Evolutionary conservation across 2,888 invertebrate species (phyloP).

Genomic region (Agriotes lineatus): DNA sequence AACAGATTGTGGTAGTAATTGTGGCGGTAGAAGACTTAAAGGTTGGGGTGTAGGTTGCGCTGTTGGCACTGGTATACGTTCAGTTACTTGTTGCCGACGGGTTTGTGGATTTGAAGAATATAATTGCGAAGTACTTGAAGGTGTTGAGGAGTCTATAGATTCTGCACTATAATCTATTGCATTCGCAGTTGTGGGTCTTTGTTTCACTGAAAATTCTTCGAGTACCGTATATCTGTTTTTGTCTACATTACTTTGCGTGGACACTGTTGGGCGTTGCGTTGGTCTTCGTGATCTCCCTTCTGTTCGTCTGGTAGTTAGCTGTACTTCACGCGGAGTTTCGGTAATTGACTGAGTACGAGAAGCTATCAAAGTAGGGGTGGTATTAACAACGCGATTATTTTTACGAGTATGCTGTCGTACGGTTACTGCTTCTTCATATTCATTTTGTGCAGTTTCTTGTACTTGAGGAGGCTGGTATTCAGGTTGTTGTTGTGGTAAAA

Average conservation of each 20-base stretch:
- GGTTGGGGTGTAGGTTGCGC: background rate
- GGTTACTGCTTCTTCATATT: background rate
- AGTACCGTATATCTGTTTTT: constrained; percentile 57
- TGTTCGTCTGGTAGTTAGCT: background rate
- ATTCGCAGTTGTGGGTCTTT: constrained; percentile 39
- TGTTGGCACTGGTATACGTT: background rate
- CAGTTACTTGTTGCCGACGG: background rate
- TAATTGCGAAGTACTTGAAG: background rate
- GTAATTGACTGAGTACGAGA: constrained; percentile 13
- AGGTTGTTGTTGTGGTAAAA: constrained; percentile 30
- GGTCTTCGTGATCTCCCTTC: constrained; percentile 6
- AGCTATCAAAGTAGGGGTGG: constrained; percentile 12
- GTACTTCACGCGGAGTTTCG: background rate
- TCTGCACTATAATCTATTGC: background rate
- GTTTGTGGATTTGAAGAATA: background rate
- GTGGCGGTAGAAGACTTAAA: background rate
- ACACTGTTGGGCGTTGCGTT: constrained; percentile 21
- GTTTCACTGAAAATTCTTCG: constrained; percentile 56
- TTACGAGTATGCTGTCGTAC: constrained; percentile 3
- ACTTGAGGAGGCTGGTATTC: constrained; percentile 3
- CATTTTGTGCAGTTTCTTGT: background rate
- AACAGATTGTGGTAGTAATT: background rate
- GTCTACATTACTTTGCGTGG: constrained; percentile 36
- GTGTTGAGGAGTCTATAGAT: background rate
- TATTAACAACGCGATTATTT: constrained; percentile 2